Evolutionary conservation across 1,140 invertebrate species (phyloP).

Genomic region (Cepaea nemoralis): DNA sequence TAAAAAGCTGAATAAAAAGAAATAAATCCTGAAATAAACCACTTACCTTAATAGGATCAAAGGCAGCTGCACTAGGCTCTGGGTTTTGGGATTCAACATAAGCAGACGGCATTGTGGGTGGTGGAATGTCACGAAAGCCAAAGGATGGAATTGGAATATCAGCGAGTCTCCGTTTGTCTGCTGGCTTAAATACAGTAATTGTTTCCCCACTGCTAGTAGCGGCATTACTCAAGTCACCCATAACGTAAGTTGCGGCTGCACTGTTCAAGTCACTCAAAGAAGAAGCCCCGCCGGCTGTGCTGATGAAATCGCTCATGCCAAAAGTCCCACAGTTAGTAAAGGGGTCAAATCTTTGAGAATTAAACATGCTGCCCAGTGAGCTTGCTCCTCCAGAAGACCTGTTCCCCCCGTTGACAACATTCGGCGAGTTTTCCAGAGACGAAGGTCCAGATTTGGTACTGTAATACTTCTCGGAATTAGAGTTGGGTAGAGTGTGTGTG

Average conservation of each 20-base stretch:
- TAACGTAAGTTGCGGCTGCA: background rate
- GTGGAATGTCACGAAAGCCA: slow-evolving; percentile 36
- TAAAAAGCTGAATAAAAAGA: no score
- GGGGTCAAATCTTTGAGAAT: no score
- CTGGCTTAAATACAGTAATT: slow-evolving; percentile 17
- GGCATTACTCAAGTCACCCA: slow-evolving; percentile 14
- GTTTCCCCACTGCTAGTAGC: background rate
- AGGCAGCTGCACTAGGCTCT: background rate
- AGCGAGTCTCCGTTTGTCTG: background rate
- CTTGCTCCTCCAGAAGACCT: background rate
- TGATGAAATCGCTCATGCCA: no score
- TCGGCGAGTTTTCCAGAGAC: background rate
- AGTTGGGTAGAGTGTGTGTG: slow-evolving; percentile 31
- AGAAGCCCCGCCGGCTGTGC: background rate
- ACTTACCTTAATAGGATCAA: slow-evolving; percentile 32
- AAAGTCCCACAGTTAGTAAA: no score
- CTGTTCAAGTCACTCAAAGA: background rate
- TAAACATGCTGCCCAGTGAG: background rate
- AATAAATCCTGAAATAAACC: no score
- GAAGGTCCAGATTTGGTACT: slow-evolving; percentile 15
- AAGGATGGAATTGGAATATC: slow-evolving; percentile 38
- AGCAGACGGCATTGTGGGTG: slow-evolving; percentile 13
- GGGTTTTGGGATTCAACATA: background rate
- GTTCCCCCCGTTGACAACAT: background rate
- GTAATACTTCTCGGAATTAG: slow-evolving; percentile 33